Evolutionary conservation across 2,888 invertebrate species (phyloP).

Genomic region (Tenthredo distinguenda): DNA sequence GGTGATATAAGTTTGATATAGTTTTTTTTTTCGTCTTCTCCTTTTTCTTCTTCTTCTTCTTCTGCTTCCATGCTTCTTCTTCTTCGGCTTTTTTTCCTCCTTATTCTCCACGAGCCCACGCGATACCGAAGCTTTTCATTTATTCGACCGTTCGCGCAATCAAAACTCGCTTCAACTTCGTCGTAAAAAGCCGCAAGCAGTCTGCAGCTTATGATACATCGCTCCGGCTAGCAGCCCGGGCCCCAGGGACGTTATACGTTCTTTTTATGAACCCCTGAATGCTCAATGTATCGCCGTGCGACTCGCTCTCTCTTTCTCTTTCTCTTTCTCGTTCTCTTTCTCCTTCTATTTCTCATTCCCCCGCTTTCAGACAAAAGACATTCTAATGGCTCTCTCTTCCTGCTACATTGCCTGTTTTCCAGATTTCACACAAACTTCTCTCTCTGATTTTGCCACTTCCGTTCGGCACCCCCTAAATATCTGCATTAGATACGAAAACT

Average conservation of each 20-base stretch:
- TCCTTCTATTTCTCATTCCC: constrained; percentile 46
- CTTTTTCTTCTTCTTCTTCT: background rate
- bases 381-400: constrained; percentile 57
- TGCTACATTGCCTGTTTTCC: constrained; percentile 47
- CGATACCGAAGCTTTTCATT: constrained; percentile 55
- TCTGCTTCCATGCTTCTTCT: background rate
- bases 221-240: constrained; percentile 51
- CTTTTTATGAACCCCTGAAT: constrained; percentile 63
- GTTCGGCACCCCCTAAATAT: constrained; percentile 54
- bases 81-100: background rate
- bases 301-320: constrained; percentile 61
- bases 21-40: constrained; percentile 36
- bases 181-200: constrained; percentile 54
- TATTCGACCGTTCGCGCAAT: constrained; percentile 60
- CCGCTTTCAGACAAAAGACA: constrained; percentile 61
- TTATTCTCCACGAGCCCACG: background rate
- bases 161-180: constrained; percentile 58
- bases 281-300: constrained; percentile 52
- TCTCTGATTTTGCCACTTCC: constrained; percentile 51
- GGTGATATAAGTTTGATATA: constrained; percentile 48
- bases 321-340: background rate
- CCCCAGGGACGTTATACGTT: constrained; percentile 58
- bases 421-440: constrained; percentile 49
- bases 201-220: constrained; percentile 46
- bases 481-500: constrained; percentile 12